Conservation (phyloP, 1,140 invertebrate genomes). For the Chrysopa pallens region DNA sequence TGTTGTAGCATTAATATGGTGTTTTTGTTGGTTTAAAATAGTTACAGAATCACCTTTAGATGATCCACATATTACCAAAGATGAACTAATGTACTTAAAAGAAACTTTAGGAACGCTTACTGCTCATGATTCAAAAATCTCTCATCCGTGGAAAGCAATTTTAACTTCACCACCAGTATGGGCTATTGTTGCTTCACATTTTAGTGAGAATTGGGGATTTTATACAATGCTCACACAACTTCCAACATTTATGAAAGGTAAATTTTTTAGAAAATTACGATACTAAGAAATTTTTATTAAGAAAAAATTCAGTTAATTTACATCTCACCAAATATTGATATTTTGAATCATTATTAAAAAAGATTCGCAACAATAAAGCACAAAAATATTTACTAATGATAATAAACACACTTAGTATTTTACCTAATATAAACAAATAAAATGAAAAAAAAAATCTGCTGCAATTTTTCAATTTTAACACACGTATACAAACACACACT, state of each 20-base stretch:
- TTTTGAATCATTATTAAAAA: too few species aligned
- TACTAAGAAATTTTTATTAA: not conserved
- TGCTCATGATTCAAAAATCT: constrained; percentile 22
- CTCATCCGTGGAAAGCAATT: constrained; percentile 65
- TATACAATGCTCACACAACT: constrained; percentile 81
- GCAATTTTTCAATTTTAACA: too few species aligned
- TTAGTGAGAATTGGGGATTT: constrained; percentile 92
- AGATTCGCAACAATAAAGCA: not conserved
- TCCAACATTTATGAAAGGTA: constrained; percentile 79
- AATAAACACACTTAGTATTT: not conserved
- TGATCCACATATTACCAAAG: constrained; percentile 52
- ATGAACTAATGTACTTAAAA: constrained; percentile 64
- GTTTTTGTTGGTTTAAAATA: constrained; percentile 44
- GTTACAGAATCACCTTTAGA: constrained; percentile 58
- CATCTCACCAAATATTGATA: too few species aligned
- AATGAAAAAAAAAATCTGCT: too few species aligned
- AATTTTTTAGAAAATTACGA: constrained; percentile 1
- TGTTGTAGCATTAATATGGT: constrained; percentile 51
- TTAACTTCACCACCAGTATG: constrained; percentile 70
- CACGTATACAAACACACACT: too few species aligned
- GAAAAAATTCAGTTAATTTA: too few species aligned
- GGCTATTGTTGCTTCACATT: constrained; percentile 80
- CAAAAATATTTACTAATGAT: not conserved
- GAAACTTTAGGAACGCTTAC: constrained; percentile 17
- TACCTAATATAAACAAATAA: too few species aligned